Conservation (phyloP, 2,113 vertebrate genomes). For the Corynorhinus townsendii region DNA sequence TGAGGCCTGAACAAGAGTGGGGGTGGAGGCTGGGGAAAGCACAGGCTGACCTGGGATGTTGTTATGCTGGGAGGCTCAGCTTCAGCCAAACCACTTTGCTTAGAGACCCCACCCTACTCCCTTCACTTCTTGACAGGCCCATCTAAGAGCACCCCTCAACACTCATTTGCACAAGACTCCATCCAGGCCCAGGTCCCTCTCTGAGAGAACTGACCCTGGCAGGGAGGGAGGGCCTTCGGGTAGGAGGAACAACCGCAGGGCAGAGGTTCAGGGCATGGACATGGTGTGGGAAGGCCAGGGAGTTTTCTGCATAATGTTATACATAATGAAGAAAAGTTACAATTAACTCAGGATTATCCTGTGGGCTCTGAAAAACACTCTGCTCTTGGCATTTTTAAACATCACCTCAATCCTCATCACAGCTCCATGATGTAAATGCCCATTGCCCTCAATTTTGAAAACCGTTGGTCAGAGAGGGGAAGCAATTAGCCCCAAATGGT, state of each 20-base stretch:
- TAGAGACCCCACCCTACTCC: too few species aligned
- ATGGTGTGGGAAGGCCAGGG: not conserved
- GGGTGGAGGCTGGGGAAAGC: not conserved
- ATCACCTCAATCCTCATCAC: not conserved
- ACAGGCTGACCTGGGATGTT: not conserved
- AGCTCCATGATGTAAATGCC: rapidly evolving
- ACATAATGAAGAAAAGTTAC: not conserved
- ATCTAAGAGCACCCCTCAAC: rapidly evolving
- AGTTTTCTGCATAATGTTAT: not conserved
- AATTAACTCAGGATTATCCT: not conserved
- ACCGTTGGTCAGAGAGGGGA: not conserved
- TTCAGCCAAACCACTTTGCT: not conserved
- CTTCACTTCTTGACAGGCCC: too few species aligned
- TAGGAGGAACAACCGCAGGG: not conserved
- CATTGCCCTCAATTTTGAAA: not conserved
- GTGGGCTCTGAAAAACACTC: not conserved
- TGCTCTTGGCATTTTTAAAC: not conserved
- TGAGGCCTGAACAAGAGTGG: rapidly evolving
- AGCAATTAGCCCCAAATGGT: too few species aligned
- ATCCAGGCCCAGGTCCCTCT: not conserved
- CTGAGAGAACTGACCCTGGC: too few species aligned
- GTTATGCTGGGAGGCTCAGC: not conserved
- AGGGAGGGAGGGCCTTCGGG: not conserved
- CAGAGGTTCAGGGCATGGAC: not conserved
- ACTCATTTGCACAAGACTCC: not conserved